Percentiles rank a stretch among this genome's conserved stretches.
phyloP scores from a whole-genome alignment of 2,888 invertebrate species.

The Macrosoma leucophasiata region DNA sequence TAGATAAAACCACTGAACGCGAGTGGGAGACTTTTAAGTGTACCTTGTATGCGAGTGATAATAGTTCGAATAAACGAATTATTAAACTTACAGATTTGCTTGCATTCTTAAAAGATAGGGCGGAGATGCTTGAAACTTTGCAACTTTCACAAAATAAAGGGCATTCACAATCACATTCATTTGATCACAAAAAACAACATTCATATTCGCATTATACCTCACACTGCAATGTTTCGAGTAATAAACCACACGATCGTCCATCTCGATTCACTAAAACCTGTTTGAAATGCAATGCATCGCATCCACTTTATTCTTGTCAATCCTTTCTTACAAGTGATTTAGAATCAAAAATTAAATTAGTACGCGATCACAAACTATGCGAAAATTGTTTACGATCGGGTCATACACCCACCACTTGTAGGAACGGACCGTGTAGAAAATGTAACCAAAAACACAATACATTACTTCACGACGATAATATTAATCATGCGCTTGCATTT shows the following conservation, averaged over 20 bases:
- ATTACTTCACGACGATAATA: constrained; percentile 6
- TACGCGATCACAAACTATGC: constrained; percentile 3
- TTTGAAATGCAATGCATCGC: constrained; percentile 7
- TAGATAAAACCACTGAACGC: constrained; percentile 23
- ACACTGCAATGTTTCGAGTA: constrained; percentile 4
- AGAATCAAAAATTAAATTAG: constrained; percentile 1
- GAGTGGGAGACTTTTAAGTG: constrained; percentile 20
- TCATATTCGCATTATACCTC: constrained; percentile 1
- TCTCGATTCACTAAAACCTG: constrained; percentile 3
- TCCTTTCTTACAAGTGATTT: constrained; percentile 4
- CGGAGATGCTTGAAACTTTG: constrained; percentile 12
- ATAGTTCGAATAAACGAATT: constrained; percentile 1
- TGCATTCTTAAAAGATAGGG: constrained; percentile 7
- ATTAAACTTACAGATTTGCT: constrained; percentile 6
- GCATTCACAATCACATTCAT: constrained; percentile 1
- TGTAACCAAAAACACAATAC: constrained; percentile 8
- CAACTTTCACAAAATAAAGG: not conserved
- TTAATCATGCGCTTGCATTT: constrained; percentile 1
- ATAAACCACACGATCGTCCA: not conserved
- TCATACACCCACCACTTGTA: constrained; percentile 2
- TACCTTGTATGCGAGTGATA: constrained; percentile 1
- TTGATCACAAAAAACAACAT: constrained; percentile 3
- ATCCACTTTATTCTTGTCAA: constrained; percentile 10
- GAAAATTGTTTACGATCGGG: constrained; percentile 8
- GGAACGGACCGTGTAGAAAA: constrained; percentile 4